A percentile compares a stretch with the other conserved stretches of the same genome.
phyloP scores from a whole-genome alignment of 2,797 vertebrate genomes.

The Danionella dracula region DNA sequence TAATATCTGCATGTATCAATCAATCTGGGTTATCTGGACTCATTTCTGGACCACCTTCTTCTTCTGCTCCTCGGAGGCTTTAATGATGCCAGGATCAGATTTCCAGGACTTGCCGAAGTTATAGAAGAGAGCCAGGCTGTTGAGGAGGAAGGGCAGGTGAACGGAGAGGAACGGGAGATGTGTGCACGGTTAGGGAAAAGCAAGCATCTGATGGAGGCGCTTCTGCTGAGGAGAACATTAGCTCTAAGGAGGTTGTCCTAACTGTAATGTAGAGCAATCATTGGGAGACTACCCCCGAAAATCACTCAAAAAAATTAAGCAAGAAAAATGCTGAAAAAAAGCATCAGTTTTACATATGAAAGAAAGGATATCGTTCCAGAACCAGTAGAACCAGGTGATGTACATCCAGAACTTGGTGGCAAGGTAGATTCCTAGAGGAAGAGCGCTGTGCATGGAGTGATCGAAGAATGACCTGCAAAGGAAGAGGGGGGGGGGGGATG shows the following conservation, averaged over 20 bases:
- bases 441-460: slow-evolving; percentile 98
- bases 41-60: slow-evolving; percentile 97
- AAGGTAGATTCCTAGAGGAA: slow-evolving; percentile 97
- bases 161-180: slow-evolving; percentile 92
- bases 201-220: too few relatives aligned
- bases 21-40: too few relatives aligned
- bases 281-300: too few relatives aligned
- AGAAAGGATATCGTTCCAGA: slow-evolving; percentile 98
- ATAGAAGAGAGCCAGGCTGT: slow-evolving; percentile 93
- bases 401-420: slow-evolving; percentile 99
- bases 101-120: slow-evolving; percentile 99
- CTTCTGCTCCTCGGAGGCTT: slow-evolving; percentile 98
- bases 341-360: too few relatives aligned
- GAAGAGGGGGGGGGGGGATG: too few relatives aligned
- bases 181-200: slow-evolving; percentile 53
- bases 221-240: too few relatives aligned
- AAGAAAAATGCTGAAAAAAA: too few relatives aligned
- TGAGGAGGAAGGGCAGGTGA: slow-evolving; percentile 93
- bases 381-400: slow-evolving; percentile 98
- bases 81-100: slow-evolving; percentile 97
- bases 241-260: too few relatives aligned
- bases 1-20: too few relatives aligned
- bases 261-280: too few relatives aligned
- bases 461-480: slow-evolving; percentile 92
- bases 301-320: too few relatives aligned